Conservation (phyloP, 2,888 invertebrate genomes). For the Philopedon plagiatum region DNA sequence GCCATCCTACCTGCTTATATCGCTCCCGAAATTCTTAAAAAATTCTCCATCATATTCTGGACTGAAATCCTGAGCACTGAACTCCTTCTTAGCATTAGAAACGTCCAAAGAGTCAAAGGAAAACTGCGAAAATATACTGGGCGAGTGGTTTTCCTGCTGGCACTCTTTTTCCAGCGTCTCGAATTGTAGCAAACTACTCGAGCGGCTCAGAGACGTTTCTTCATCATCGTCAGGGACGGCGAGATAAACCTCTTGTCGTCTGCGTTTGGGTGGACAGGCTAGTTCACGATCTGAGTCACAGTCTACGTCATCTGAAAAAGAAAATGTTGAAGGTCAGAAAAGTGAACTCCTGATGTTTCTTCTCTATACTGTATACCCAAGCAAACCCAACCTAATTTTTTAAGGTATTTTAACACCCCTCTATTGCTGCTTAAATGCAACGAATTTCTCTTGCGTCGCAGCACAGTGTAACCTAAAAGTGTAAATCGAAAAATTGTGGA, state of each 20-base stretch:
- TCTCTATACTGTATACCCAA: no score
- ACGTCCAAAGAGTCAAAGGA: slow-evolving; percentile 72
- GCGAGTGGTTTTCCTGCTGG: slow-evolving; percentile 69
- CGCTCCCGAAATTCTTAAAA: slow-evolving; percentile 63
- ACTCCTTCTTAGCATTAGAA: slow-evolving; percentile 41
- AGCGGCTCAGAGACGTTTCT: slow-evolving; percentile 79
- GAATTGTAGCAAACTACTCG: slow-evolving; percentile 87
- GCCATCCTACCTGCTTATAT: slow-evolving; percentile 42
- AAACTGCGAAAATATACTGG: slow-evolving; percentile 70
- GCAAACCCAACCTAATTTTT: no score
- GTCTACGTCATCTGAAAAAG: slow-evolving; percentile 67
- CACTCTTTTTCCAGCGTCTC: slow-evolving; percentile 85
- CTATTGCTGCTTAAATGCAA: no score
- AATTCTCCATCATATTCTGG: slow-evolving; percentile 63
- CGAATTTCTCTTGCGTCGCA: no score
- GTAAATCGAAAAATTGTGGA: no score
- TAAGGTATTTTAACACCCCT: no score
- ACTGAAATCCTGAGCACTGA: slow-evolving; percentile 71
- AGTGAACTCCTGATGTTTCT: background rate
- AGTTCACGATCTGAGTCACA: slow-evolving; percentile 82
- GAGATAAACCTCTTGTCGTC: slow-evolving; percentile 73
- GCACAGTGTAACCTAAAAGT: no score
- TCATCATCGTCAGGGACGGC: slow-evolving; percentile 65
- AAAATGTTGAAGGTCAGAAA: background rate
- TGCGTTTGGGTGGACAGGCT: slow-evolving; percentile 82